Conservation (phyloP, 2,888 invertebrate genomes). For the Drosophila tanythrix region DNA sequence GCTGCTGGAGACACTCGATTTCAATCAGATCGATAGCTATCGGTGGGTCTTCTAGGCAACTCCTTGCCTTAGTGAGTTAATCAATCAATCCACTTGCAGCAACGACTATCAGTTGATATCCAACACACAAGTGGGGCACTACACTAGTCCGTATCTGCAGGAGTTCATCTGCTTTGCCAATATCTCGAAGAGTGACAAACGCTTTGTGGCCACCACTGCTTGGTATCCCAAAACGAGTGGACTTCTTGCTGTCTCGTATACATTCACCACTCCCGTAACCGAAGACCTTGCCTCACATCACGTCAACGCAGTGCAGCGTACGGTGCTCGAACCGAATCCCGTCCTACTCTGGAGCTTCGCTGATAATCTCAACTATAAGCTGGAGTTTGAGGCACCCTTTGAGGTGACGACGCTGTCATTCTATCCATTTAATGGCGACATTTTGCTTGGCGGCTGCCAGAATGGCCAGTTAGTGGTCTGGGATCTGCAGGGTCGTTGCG, state of each 20-base stretch:
- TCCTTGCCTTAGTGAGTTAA: too few species aligned
- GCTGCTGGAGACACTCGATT: conserved; percentile 83
- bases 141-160: conserved; percentile 80
- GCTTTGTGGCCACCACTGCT: conserved; percentile 88
- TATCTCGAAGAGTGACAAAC: conserved; percentile 87
- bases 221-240: conserved; percentile 91
- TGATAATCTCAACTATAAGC: conserved; percentile 89
- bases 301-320: conserved; percentile 86
- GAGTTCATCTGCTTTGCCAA: conserved; percentile 88
- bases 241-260: conserved; percentile 89
- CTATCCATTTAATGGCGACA: conserved; percentile 89
- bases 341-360: conserved; percentile 91
- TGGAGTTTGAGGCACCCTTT: conserved; percentile 88
- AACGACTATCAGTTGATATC: conserved; percentile 83
- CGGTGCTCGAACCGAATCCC: conserved; percentile 88
- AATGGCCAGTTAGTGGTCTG: conserved; percentile 91
- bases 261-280: conserved; percentile 86
- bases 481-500: conserved; percentile 88
- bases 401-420: conserved; percentile 89
- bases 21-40: conserved; percentile 85
- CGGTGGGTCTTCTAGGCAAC: conserved; percentile 64
- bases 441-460: conserved; percentile 89
- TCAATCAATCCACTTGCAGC: conserved; percentile 49
- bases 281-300: conserved; percentile 67
- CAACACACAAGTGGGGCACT: conserved; percentile 69